Percentiles rank a stretch among this genome's conserved stretches.
phyloP scores from a whole-genome alignment of 1,140 invertebrate genomes.

The Calycopis cecrops region DNA sequence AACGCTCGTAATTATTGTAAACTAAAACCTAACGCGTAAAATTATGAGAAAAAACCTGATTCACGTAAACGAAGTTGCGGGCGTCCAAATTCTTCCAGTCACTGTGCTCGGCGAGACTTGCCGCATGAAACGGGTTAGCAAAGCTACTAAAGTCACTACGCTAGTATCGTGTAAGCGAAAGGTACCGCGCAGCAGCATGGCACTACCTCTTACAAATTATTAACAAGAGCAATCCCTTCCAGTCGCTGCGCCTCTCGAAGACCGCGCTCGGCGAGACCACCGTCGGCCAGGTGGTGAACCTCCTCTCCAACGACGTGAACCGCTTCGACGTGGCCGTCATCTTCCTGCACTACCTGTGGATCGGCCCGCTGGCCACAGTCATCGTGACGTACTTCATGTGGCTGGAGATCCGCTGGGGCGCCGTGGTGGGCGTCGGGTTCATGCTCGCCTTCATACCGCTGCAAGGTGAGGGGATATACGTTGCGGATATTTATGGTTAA shows the following conservation, averaged over 20 bases:
- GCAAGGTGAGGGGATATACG: conserved; percentile 81
- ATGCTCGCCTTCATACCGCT: conserved; percentile 89
- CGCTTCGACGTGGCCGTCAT: conserved; percentile 81
- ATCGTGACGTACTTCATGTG: conserved; percentile 87
- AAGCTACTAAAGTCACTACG: no score
- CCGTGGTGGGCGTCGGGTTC: conserved; percentile 85
- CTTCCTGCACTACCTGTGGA: conserved; percentile 86
- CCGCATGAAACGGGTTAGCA: no score
- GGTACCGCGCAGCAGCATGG: no score
- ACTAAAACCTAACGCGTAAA: no score
- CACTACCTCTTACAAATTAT: no score
- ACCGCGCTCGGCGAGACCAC: conserved; percentile 85
- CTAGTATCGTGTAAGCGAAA: no score
- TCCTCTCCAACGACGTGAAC: conserved; percentile 92
- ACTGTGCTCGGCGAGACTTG: no score
- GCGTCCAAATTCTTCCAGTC: no score
- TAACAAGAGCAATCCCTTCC: conserved; percentile 12
- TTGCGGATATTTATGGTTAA: no score
- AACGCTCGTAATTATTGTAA: no score
- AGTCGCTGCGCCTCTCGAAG: conserved; percentile 81
- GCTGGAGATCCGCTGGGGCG: conserved; percentile 81
- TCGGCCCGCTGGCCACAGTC: conserved; percentile 87
- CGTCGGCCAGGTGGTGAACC: conserved; percentile 92
- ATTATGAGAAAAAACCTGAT: no score
- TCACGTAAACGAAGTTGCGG: no score